Conservation (phyloP, 2,888 invertebrate species). For the Acanthococcus lagerstroemiae region DNA sequence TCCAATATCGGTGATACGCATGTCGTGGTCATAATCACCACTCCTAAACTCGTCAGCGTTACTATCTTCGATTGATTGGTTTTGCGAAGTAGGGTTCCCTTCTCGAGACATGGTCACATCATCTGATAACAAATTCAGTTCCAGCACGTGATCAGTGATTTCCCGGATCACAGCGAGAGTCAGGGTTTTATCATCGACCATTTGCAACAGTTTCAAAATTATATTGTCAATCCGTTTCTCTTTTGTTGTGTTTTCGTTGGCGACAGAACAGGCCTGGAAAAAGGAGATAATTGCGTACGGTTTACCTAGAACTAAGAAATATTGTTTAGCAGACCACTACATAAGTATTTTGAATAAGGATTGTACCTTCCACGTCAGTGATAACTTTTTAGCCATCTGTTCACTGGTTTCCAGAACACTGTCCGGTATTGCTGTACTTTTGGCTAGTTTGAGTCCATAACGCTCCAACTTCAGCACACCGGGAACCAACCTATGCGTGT, state of each 20-base stretch:
- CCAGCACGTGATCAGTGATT: neutral
- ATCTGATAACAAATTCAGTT: no score
- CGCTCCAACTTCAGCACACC: slow-evolving; percentile 52
- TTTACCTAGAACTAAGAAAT: neutral
- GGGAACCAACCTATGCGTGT: slow-evolving; percentile 52
- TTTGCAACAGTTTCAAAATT: neutral
- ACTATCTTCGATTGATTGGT: no score
- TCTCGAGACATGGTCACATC: no score
- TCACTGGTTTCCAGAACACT: slow-evolving; percentile 43
- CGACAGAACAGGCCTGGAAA: neutral
- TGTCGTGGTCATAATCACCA: no score
- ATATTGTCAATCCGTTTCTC: slow-evolving; percentile 9
- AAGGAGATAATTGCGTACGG: neutral
- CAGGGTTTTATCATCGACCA: neutral
- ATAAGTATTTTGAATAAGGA: neutral
- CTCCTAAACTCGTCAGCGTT: no score
- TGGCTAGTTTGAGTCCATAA: slow-evolving; percentile 58
- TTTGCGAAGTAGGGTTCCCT: no score
- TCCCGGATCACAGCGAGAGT: neutral
- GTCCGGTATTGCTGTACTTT: slow-evolving; percentile 51
- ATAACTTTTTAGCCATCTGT: slow-evolving; percentile 24
- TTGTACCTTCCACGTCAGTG: slow-evolving; percentile 1
- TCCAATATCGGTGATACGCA: no score
- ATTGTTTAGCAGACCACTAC: neutral
- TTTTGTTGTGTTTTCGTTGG: neutral